Conservation (phyloP, 2,888 invertebrate species). For the Heteromyza rotundicornis region DNA sequence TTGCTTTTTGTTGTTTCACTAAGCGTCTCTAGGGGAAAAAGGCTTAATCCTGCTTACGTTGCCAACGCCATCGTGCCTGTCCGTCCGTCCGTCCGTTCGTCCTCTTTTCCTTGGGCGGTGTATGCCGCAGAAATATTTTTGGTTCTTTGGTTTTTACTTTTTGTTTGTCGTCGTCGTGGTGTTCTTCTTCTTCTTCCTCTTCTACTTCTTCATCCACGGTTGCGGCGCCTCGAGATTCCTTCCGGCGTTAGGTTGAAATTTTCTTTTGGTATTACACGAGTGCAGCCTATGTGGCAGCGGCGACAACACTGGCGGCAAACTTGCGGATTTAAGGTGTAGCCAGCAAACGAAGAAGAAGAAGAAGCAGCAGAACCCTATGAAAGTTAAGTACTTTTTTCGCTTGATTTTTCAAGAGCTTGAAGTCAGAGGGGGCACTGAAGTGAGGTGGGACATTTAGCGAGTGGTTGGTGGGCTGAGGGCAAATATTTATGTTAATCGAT, state of each 20-base stretch:
- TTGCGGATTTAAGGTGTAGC: neutral
- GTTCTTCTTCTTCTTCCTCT: neutral
- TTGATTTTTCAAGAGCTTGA: neutral
- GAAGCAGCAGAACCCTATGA: neutral
- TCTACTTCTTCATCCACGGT: neutral
- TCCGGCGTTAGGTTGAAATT: slow-evolving; percentile 20
- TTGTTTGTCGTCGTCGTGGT: neutral
- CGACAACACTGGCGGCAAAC: slow-evolving; percentile 11
- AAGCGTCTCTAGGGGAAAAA: slow-evolving; percentile 28
- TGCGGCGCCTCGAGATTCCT: slow-evolving; percentile 18
- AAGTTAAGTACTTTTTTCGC: neutral
- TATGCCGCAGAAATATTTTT: slow-evolving; percentile 11
- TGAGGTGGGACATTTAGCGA: too few species aligned
- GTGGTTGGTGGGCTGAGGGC: too few species aligned
- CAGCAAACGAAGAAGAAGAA: neutral
- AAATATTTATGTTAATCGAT: too few species aligned
- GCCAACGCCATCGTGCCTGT: slow-evolving; percentile 1
- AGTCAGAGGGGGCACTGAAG: too few species aligned
- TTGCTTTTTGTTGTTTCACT: neutral
- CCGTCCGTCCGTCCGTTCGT: neutral
- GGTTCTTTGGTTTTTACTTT: slow-evolving; percentile 10
- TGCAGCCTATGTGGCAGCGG: slow-evolving; percentile 4
- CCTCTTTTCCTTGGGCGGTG: neutral
- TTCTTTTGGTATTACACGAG: neutral
- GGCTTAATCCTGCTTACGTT: slow-evolving; percentile 47